These are phyloP conservation scores for Gymnoscopelus braueri DNA, from an alignment of 2,797 vertebrate genomes.

Conservation along the genomic window DNA sequence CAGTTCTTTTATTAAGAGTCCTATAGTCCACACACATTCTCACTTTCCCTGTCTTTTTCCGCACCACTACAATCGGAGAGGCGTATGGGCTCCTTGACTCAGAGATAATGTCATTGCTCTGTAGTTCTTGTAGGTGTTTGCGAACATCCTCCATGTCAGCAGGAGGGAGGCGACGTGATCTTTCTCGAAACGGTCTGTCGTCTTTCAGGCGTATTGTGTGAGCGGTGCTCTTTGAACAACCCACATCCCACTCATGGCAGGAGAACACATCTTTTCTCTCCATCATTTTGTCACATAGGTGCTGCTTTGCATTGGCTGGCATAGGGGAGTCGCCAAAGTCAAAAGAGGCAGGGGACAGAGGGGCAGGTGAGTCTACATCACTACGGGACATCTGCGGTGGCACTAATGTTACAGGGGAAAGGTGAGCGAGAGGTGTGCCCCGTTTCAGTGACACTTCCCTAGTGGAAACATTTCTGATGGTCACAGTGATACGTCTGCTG, in stretches of 20 bases:
- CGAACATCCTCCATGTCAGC: too few relatives aligned
- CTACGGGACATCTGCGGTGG: not conserved
- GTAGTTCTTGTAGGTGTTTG: too few relatives aligned
- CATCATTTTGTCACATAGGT: slow-evolving; percentile 6
- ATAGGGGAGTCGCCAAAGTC: slow-evolving; percentile 25
- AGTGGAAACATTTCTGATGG: slow-evolving; percentile 2
- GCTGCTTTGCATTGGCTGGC: not conserved
- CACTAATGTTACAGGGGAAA: slow-evolving; percentile 17
- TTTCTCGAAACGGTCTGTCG: too few relatives aligned
- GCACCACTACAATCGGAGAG: too few relatives aligned
- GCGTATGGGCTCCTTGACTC: too few relatives aligned
- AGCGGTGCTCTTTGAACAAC: slow-evolving; percentile 6
- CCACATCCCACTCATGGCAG: slow-evolving; percentile 4
- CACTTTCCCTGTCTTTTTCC: too few relatives aligned
- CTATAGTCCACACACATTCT: too few relatives aligned
- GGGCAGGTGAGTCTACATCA: not conserved
- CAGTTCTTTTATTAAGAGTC: too few relatives aligned
- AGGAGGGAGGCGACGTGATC: too few relatives aligned
- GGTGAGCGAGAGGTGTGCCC: slow-evolving; percentile 8
- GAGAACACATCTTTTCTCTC: slow-evolving; percentile 16
- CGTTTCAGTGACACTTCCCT: not conserved
- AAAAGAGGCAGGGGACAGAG: not conserved
- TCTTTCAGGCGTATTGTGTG: too few relatives aligned
- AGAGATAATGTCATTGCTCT: too few relatives aligned
- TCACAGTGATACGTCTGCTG: not conserved